Conservation (phyloP, 2,888 invertebrate genomes). For the Bellardia pandia region DNA sequence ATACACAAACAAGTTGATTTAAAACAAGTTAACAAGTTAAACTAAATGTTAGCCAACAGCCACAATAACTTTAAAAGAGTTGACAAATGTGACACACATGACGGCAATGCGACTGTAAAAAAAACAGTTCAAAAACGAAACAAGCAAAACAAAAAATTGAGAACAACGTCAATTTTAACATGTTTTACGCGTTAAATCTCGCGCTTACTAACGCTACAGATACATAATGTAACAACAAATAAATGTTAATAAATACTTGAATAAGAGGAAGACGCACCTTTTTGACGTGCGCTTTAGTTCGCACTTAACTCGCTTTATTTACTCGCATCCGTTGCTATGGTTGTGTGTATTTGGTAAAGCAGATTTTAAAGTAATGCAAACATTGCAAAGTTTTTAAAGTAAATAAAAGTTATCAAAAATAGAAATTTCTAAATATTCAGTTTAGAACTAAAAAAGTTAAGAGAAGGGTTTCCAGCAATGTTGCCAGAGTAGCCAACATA, state of each 20-base stretch:
- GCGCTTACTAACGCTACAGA: slow-evolving; percentile 59
- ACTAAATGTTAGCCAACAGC: slow-evolving; percentile 64
- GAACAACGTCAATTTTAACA: slow-evolving; percentile 59
- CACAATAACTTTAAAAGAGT: slow-evolving; percentile 27
- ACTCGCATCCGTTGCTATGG: slow-evolving; percentile 64
- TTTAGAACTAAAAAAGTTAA: too few species aligned
- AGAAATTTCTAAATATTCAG: too few species aligned
- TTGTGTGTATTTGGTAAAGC: slow-evolving; percentile 7
- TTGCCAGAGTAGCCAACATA: too few species aligned
- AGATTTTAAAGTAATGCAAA: slow-evolving; percentile 30
- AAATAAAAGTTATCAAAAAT: too few species aligned
- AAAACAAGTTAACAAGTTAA: slow-evolving; percentile 54
- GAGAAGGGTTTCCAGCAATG: too few species aligned
- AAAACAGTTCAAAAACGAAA: slow-evolving; percentile 10
- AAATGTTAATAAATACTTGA: slow-evolving; percentile 21
- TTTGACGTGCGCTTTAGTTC: slow-evolving; percentile 65
- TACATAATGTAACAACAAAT: not conserved
- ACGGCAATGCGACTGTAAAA: not conserved
- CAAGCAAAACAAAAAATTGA: slow-evolving; percentile 26
- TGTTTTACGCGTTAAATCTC: slow-evolving; percentile 71
- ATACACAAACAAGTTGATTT: slow-evolving; percentile 33
- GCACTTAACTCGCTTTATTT: slow-evolving; percentile 61
- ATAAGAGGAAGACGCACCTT: slow-evolving; percentile 68
- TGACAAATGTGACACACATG: slow-evolving; percentile 26
- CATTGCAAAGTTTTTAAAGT: not conserved